Evolutionary conservation across 2,113 vertebrate genomes (phyloP).

Genomic region (Campylomormyrus numenius): DNA sequence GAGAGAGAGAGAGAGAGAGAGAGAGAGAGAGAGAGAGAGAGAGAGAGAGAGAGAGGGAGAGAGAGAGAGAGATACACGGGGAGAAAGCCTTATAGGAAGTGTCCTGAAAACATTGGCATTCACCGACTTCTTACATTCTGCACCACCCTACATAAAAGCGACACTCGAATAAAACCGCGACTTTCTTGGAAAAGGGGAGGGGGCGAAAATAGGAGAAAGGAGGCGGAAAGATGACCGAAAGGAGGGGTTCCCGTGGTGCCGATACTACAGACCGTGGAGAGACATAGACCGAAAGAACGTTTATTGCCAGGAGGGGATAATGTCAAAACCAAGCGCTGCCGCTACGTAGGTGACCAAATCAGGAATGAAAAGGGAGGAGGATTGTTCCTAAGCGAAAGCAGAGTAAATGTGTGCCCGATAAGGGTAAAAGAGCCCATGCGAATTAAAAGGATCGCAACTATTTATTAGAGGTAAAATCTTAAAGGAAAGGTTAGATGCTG

Average conservation of each 20-base stretch:
- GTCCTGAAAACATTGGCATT: slow-evolving; percentile 3
- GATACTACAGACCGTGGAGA: slow-evolving; percentile 39
- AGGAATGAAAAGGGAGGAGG: slow-evolving; percentile 23
- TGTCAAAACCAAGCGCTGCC: slow-evolving; percentile 47
- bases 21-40: neutral
- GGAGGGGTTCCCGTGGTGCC: slow-evolving; percentile 35
- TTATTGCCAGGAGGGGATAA: slow-evolving; percentile 32
- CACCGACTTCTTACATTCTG: neutral
- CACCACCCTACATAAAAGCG: slow-evolving; percentile 6
- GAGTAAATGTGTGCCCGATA: neutral
- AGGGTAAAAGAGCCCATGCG: neutral
- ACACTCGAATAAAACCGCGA: slow-evolving; percentile 6
- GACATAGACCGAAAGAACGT: slow-evolving; percentile 26
- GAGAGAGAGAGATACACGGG: neutral
- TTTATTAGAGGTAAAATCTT: slow-evolving; percentile 24
- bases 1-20: neutral
- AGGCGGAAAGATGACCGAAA: slow-evolving; percentile 22
- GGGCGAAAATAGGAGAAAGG: slow-evolving; percentile 26
- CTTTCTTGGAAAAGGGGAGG: slow-evolving; percentile 19
- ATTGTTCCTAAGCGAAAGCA: slow-evolving; percentile 17
- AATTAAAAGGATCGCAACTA: slow-evolving; percentile 39
- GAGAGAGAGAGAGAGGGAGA: neutral
- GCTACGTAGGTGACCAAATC: slow-evolving; percentile 30
- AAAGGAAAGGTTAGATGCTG: slow-evolving; percentile 55
- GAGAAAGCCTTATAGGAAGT: neutral